Percentiles rank a stretch among this genome's conserved stretches.
Conservation (phyloP, 2,888 invertebrate species). For the Ryuthela nishihirai region DNA sequence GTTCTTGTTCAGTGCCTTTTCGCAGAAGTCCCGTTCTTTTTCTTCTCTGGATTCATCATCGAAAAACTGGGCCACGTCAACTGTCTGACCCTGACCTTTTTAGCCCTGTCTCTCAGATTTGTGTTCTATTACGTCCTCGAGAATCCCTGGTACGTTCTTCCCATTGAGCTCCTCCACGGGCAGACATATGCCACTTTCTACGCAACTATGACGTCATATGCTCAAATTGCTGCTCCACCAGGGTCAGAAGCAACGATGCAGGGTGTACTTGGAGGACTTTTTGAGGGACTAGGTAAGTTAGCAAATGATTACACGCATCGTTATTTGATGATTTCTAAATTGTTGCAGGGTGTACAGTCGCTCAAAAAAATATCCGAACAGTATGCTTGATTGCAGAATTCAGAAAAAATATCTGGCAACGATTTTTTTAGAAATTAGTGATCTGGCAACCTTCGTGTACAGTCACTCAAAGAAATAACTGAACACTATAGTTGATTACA, state of each 20-base stretch:
- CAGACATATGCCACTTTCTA: slow-evolving; percentile 84
- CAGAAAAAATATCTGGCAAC: no score
- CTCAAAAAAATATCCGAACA: no score
- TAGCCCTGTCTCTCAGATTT: slow-evolving; percentile 74
- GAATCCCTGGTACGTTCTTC: slow-evolving; percentile 78
- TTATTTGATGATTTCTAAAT: no score
- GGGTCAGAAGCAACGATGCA: slow-evolving; percentile 66
- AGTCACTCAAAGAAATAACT: no score
- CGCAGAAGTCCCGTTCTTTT: slow-evolving; percentile 44
- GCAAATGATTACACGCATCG: no score
- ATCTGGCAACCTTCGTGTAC: no score
- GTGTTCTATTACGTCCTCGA: slow-evolving; percentile 71
- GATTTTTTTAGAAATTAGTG: no score
- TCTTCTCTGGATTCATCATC: slow-evolving; percentile 62
- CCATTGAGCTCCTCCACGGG: slow-evolving; percentile 81
- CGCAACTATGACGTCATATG: slow-evolving; percentile 46
- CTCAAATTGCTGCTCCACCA: slow-evolving; percentile 22
- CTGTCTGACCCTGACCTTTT: slow-evolving; percentile 75
- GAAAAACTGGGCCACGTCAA: slow-evolving; percentile 71
- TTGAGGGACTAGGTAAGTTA: slow-evolving; percentile 74
- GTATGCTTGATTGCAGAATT: no score
- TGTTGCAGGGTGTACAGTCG: no score
- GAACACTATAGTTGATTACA: no score
- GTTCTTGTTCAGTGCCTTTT: slow-evolving; percentile 37
- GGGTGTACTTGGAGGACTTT: slow-evolving; percentile 79